Evolutionary conservation across 2,113 vertebrate genomes (phyloP).

Genomic region (Acrocephalus kingi): DNA sequence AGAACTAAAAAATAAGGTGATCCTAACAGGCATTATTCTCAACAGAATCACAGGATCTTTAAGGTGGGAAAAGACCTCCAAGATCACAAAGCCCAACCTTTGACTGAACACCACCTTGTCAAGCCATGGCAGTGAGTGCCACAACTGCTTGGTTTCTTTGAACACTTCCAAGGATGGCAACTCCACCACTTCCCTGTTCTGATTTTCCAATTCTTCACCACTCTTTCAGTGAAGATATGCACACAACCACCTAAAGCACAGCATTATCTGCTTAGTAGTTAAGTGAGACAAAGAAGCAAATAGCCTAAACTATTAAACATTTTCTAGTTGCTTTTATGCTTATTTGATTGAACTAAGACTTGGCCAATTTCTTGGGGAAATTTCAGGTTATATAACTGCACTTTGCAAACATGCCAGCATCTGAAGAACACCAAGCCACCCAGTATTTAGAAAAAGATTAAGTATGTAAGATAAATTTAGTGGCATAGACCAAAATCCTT

Average conservation of each 20-base stretch:
- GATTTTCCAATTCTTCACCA: neutral
- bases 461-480: neutral
- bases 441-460: neutral
- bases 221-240: neutral
- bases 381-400: neutral
- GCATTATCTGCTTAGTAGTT: neutral
- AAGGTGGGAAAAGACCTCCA: neutral
- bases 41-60: neutral
- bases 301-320: neutral
- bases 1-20: neutral
- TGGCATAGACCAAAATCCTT: neutral
- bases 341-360: neutral
- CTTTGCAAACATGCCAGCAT: neutral
- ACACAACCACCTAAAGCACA: rapidly evolving
- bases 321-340: neutral
- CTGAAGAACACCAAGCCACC: neutral
- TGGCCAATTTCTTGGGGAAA: neutral
- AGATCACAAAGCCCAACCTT: neutral
- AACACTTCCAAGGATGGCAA: neutral
- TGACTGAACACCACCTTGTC: neutral
- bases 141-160: rapidly evolving
- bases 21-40: neutral
- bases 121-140: neutral
- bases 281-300: neutral
- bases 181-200: neutral